Percentiles rank a stretch among this genome's conserved stretches.
phyloP scores from a whole-genome alignment of 1,140 invertebrate species.

The Zelostemma sp. region DNA sequence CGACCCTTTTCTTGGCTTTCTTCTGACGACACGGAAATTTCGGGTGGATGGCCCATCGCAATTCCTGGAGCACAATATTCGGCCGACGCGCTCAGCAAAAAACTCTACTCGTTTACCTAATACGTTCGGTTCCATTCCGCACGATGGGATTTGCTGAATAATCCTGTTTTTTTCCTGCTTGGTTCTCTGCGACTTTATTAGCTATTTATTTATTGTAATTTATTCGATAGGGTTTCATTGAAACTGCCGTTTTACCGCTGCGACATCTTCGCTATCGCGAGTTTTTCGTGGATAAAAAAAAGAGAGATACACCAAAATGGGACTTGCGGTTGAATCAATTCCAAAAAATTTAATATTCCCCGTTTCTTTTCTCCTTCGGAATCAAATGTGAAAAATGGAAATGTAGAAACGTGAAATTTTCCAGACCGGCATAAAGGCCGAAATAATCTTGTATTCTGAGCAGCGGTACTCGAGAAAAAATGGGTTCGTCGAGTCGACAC shows the following conservation, averaged over 20 bases:
- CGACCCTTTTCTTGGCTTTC: conserved; percentile 8
- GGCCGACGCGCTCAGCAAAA: background rate
- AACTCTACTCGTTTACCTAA: conserved; percentile 8
- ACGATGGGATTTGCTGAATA: conserved; percentile 1
- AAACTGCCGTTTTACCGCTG: background rate
- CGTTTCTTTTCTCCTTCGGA: background rate
- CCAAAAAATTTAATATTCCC: background rate
- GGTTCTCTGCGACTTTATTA: background rate
- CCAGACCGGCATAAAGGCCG: background rate
- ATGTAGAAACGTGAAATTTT: background rate
- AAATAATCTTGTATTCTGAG: conserved; percentile 9
- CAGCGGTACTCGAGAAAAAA: conserved; percentile 11
- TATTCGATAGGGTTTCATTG: conserved; percentile 3
- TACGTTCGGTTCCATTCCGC: conserved; percentile 1
- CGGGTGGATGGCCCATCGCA: background rate
- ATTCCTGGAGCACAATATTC: background rate
- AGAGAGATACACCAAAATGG: background rate
- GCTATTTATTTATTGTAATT: conserved; percentile 8
- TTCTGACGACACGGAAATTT: conserved; percentile 15
- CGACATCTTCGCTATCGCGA: background rate
- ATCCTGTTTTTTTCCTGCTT: background rate
- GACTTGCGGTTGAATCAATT: background rate
- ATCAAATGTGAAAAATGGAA: background rate
- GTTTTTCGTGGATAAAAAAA: background rate
- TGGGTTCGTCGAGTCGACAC: conserved; percentile 13